Evolutionary conservation across 2,113 vertebrate species (phyloP).

Genomic region (Sciurus niger): DNA sequence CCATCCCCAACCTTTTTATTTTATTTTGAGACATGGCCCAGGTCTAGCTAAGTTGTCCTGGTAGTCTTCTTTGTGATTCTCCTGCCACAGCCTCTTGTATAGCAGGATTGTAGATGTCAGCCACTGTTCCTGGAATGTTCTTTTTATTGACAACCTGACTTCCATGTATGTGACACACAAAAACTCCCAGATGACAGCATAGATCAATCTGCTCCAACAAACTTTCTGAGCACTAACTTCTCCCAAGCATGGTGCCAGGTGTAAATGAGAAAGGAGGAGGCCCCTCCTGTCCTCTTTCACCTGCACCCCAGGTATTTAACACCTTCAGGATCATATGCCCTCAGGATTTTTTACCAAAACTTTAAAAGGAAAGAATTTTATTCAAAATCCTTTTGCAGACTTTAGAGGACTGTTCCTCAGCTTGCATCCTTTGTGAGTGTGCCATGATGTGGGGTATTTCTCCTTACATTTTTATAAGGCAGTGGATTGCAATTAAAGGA

Average conservation of each 20-base stretch:
- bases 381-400: not conserved
- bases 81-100: too few species aligned
- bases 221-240: not conserved
- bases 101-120: too few species aligned
- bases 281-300: not conserved
- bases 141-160: not conserved
- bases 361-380: not conserved
- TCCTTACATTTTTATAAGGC: not conserved
- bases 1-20: too few species aligned
- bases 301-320: not conserved
- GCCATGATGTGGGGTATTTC: not conserved
- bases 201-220: too few species aligned
- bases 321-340: not conserved
- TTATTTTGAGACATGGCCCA: too few species aligned
- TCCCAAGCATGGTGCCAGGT: not conserved
- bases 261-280: rapidly evolving
- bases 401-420: not conserved
- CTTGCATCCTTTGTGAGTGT: too few species aligned
- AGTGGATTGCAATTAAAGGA: not conserved
- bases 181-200: not conserved
- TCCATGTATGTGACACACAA: not conserved
- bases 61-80: too few species aligned
- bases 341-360: not conserved
- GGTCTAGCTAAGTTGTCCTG: too few species aligned
- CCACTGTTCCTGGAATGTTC: too few species aligned